These are phyloP conservation scores for Rhynchonema sp. DNA, from an alignment of 2,888 invertebrate species.

Conservation along the genomic window DNA sequence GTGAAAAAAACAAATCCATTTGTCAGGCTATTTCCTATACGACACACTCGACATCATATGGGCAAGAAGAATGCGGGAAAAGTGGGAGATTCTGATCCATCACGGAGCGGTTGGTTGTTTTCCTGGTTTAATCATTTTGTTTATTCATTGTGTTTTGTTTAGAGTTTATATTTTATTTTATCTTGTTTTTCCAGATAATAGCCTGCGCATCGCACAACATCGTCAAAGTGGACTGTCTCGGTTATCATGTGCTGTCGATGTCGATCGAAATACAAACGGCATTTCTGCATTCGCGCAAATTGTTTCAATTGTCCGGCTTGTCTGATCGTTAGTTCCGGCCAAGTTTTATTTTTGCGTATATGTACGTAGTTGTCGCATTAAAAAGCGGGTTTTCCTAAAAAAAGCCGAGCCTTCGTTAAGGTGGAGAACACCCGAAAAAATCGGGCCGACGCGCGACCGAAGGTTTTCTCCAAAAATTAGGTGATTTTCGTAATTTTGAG, in stretches of 20 bases:
- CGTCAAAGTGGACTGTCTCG: constrained; percentile 1
- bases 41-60: constrained; percentile 6
- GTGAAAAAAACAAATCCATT: too few species aligned
- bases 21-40: constrained; percentile 7
- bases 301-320: background rate
- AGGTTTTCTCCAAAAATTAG: too few species aligned
- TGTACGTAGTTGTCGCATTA: too few species aligned
- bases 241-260: constrained; percentile 6
- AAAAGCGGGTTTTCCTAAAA: too few species aligned
- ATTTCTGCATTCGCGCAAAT: constrained; percentile 2
- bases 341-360: too few species aligned
- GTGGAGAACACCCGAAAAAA: too few species aligned
- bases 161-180: background rate
- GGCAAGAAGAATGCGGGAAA: background rate
- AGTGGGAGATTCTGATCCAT: constrained; percentile 7
- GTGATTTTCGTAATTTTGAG: too few species aligned
- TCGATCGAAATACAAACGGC: constrained; percentile 3
- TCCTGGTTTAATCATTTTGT: background rate
- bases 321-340: background rate
- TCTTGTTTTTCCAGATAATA: constrained; percentile 2
- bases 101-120: constrained; percentile 3
- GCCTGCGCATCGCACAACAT: background rate
- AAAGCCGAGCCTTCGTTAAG: too few species aligned
- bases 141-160: background rate
- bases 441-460: too few species aligned